These are phyloP conservation scores for Podilymbus podiceps DNA, from an alignment of 2,113 vertebrate species.

Conservation along the genomic window DNA sequence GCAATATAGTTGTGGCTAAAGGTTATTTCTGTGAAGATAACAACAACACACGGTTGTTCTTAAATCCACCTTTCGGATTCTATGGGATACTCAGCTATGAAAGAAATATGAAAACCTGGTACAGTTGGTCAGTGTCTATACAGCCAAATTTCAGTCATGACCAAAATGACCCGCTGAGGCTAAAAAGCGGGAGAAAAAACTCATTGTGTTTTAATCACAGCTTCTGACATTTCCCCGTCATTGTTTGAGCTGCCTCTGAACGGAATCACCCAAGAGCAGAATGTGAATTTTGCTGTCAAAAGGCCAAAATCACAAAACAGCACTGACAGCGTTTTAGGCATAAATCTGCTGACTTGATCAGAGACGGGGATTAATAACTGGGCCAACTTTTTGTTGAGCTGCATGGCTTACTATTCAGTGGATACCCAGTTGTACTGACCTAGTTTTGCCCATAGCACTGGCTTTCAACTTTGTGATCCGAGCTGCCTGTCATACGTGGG, in stretches of 20 bases:
- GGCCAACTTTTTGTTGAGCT: constrained; percentile 42
- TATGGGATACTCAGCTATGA: not conserved
- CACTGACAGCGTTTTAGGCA: constrained; percentile 30
- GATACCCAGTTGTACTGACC: constrained; percentile 49
- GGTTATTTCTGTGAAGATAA: not conserved
- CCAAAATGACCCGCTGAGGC: not conserved
- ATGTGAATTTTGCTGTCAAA: constrained; percentile 52
- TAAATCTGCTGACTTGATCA: constrained; percentile 56
- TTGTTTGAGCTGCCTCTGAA: constrained; percentile 32
- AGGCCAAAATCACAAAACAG: constrained; percentile 49
- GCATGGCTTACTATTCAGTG: constrained; percentile 2
- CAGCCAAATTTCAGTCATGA: not conserved
- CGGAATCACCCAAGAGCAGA: not conserved
- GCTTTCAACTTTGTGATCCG: constrained; percentile 11
- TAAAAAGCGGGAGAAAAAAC: not conserved
- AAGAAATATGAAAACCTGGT: not conserved
- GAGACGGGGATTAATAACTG: constrained; percentile 44
- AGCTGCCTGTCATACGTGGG: not conserved
- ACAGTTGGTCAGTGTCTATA: not conserved
- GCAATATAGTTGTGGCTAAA: not conserved
- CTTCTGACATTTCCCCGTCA: not conserved
- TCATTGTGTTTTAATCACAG: not conserved
- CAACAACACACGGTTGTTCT: not conserved
- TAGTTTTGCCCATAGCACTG: constrained; percentile 25
- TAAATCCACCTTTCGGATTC: not conserved